Evolutionary conservation across 2,113 vertebrate species (phyloP).

Genomic region (Hypomesus transpacificus): DNA sequence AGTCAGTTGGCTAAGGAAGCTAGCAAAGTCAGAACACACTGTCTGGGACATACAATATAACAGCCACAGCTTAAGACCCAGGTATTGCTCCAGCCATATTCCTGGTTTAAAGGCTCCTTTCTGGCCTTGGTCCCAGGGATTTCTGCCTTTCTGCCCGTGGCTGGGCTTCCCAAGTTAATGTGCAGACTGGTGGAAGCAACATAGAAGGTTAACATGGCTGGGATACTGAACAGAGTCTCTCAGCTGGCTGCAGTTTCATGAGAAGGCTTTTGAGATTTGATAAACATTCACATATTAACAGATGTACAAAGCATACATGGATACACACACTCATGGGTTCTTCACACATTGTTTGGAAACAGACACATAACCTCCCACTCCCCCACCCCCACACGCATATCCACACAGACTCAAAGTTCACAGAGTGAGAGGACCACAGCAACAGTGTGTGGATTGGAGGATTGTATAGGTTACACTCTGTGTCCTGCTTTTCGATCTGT

Average conservation of each 20-base stretch:
- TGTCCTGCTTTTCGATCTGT: background rate
- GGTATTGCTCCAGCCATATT: constrained; percentile 20
- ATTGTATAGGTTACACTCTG: background rate
- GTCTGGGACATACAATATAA: background rate
- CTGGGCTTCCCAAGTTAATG: constrained; percentile 27
- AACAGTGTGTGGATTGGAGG: background rate
- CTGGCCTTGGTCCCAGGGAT: constrained; percentile 30
- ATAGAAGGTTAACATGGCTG: constrained; percentile 20
- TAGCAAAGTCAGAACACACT: constrained; percentile 36
- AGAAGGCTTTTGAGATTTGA: background rate
- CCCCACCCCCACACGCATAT: background rate
- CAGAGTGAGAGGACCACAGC: background rate
- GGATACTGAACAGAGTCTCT: background rate
- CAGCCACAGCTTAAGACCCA: background rate
- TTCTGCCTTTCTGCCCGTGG: constrained; percentile 20
- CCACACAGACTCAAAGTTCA: background rate
- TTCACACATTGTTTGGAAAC: background rate
- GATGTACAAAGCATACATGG: background rate
- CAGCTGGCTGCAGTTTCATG: background rate
- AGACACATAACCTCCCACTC: background rate
- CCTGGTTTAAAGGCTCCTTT: background rate
- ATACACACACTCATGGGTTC: background rate
- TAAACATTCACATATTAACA: background rate
- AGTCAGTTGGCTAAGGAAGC: constrained; percentile 52
- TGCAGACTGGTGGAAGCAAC: constrained; percentile 60